Conservation (phyloP, 2,888 invertebrate genomes). For the Noctua janthe region DNA sequence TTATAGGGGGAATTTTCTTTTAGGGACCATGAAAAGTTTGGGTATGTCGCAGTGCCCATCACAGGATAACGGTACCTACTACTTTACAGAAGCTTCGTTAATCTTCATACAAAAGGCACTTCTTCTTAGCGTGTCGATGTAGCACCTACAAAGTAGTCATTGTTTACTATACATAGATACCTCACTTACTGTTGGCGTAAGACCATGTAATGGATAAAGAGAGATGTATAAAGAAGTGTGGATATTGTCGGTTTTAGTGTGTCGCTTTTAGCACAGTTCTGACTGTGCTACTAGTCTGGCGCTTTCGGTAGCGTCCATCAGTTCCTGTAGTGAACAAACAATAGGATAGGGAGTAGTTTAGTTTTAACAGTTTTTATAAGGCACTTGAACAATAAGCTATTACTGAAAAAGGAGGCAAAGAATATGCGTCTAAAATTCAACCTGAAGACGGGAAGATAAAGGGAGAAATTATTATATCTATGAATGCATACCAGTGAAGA, state of each 20-base stretch:
- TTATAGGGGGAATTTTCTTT: slow-evolving; percentile 36
- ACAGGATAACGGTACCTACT: background rate
- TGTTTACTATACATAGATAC: slow-evolving; percentile 47
- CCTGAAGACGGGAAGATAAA: background rate
- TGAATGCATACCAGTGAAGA: background rate
- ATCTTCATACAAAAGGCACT: background rate
- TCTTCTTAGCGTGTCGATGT: no score
- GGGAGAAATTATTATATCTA: background rate
- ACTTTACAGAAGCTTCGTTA: background rate
- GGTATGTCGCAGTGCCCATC: background rate
- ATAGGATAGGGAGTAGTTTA: no score
- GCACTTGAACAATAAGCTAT: background rate
- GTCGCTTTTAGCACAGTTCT: slow-evolving; percentile 22
- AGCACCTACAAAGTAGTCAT: slow-evolving; percentile 15
- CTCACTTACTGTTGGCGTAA: slow-evolving; percentile 2
- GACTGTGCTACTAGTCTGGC: no score
- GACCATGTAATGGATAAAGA: slow-evolving; percentile 18
- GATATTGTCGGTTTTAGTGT: slow-evolving; percentile 25
- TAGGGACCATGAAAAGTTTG: background rate
- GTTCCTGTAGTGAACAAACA: no score
- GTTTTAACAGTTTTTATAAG: background rate
- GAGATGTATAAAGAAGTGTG: slow-evolving; percentile 40
- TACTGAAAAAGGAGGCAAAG: background rate
- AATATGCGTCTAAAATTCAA: background rate
- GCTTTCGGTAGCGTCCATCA: no score